Evolutionary conservation across 2,888 invertebrate genomes (phyloP), one percentile per base, ranked within the genome.

Genomic region (Morpho helenor): DNA sequence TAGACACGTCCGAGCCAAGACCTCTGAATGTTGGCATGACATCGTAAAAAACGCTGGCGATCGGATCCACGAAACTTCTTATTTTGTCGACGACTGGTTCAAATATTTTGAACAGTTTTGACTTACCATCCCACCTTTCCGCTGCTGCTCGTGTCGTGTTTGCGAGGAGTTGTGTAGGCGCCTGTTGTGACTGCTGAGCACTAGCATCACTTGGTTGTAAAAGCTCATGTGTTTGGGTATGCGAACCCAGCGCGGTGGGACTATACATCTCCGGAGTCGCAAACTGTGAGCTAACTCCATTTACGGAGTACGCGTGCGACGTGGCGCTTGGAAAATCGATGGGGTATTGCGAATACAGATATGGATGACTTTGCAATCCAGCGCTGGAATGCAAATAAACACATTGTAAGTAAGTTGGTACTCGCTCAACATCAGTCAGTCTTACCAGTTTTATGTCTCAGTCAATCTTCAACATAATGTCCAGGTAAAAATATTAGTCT

Each of bases 41-140:
- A 43, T 76, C 82, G 68, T 83, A 88, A 66, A 90, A 84, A 7
- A 84, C 76, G 59, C 78, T 84, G 10, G 88, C 84, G 54, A 90
- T 86, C 41, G 90, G 90, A 63, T 82, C 82, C 57, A 89, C 71
- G 62, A 87, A 71, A 52, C 74, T 80, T 66, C 75, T 85, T 67
- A 90, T 75, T 52, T 80, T 77, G 62, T 81, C 79, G 66, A 89
- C 70, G 67, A 89, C 70, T 56, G 90, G 89, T 79, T 90, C 87
- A 73, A 90, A 74, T 72, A 85, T 77, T 81, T 81, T 86, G 73
- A 80, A 84, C 68, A 90, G 77, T 75, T 76, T 82, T 65, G 87
- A 90, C 90, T 90, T 90, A 90, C 90, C 90, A 69, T 90, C 90
- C 90, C 90, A 90, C 82, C 90, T 77, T 70, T 90, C 88, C 69